phyloP scores from a whole-genome alignment of 2,888 invertebrate species.

The Macrophya annulata region DNA sequence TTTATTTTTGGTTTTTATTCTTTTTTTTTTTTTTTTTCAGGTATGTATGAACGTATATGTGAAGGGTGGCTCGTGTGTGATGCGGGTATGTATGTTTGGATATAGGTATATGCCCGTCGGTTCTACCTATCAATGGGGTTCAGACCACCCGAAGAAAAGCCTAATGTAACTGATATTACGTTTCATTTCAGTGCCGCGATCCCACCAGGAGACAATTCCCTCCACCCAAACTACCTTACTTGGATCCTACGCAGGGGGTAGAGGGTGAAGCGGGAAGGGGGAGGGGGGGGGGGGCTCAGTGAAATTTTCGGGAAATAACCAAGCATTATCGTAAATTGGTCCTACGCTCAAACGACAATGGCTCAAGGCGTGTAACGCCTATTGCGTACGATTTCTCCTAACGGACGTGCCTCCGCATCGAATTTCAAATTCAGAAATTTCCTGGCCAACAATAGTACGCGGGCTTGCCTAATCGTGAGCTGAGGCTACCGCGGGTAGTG shows the following conservation, averaged over 20 bases:
- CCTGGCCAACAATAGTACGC: neutral
- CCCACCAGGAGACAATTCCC: conserved; percentile 50
- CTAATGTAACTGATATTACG: conserved; percentile 56
- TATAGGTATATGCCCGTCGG: conserved; percentile 16
- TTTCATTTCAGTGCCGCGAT: conserved; percentile 50
- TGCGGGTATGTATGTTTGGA: neutral
- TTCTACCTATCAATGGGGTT: conserved; percentile 50
- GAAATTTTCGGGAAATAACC: conserved; percentile 56
- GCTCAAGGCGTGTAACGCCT: conserved; percentile 44
- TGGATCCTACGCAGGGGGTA: neutral
- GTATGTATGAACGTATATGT: neutral
- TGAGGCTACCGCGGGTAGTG: neutral
- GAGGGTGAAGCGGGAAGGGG: too few species aligned
- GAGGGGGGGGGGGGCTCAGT: conserved; percentile 22
- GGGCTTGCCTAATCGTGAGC: conserved; percentile 9
- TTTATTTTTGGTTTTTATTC: neutral
- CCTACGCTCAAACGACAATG: conserved; percentile 53
- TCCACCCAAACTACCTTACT: neutral
- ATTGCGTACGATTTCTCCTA: conserved; percentile 40
- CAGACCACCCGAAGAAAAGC: conserved; percentile 51
- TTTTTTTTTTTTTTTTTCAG: too few species aligned
- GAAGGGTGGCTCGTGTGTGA: neutral
- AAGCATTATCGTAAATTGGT: conserved; percentile 55
- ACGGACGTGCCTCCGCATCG: conserved; percentile 46
- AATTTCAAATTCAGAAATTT: conserved; percentile 40